Base-by-base conservation (phyloP, 2,888 invertebrate genomes). In the Scrobipalpa costella region DNA sequence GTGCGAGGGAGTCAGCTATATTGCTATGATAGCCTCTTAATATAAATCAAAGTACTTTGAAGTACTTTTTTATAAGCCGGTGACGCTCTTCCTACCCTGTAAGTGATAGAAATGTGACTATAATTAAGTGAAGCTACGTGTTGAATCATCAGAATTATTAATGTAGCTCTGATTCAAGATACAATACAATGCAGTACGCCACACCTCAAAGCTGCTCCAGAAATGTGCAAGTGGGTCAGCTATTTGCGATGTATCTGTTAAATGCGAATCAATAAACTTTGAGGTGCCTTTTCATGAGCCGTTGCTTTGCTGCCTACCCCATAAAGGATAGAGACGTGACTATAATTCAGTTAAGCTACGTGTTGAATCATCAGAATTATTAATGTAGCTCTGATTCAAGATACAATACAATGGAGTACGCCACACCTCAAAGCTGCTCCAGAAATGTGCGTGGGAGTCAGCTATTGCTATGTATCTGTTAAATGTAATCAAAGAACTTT, bases 381-480 rank as follows among this genome's bases (percentile, higher is more conserved):
- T 13, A 13, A 40, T 40, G 40, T 40, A 40, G 40, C 40, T 40
- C 11, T 9, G 7, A 36, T 13, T 40, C 40, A 40, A 40, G 40
- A 40, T 13, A 40, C 19, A 19, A 50, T 50, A 50, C 50, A 50
- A 50, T 50, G 50, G 50, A 19, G 17, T 50, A 2, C 19, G 50
- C 50, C 21, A 19, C 50, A 9, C 50, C 50, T 50, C 21, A 19
- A 17, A 7, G 1, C 50, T 19, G 21, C 17, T 40, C 40, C 50
- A 19, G 19, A 50, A 50, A 50, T 17, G 21, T 21, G 50, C 50
- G 50, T 50, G 50, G 50, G 50, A 40, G 40, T 40, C 40, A 9
- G 40, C 40, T 13, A 11, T 13, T 38, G 38, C 11, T 1, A 11
- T 40, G 36, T 34, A 36, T 11, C 36, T 6, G 11, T 11, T 36